These are phyloP conservation scores for Acanthornis magna DNA, from an alignment of 2,797 vertebrate species.

Conservation along the genomic window DNA sequence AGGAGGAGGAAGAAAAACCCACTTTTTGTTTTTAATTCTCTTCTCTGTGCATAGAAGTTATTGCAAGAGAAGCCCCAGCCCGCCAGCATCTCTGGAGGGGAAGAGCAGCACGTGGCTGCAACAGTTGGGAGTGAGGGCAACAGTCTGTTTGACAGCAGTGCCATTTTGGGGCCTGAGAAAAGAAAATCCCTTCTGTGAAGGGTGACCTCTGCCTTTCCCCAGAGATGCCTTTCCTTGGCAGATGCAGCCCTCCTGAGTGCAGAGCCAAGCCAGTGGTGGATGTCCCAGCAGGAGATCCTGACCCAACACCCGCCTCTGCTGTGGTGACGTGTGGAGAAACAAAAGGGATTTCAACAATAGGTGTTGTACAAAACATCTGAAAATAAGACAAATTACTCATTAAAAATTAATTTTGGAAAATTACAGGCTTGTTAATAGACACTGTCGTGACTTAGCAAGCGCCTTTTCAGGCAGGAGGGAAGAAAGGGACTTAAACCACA, in stretches of 20 bases:
- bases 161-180: not conserved
- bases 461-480: not conserved
- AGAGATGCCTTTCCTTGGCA: not conserved
- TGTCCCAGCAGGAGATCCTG: not conserved
- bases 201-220: not conserved
- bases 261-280: not conserved
- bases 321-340: not conserved
- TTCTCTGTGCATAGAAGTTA: not conserved
- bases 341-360: constrained; percentile 9
- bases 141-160: not conserved
- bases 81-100: rapidly evolving
- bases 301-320: not conserved
- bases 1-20: not conserved
- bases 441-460: not conserved
- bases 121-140: not conserved
- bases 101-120: rapidly evolving
- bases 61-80: rapidly evolving
- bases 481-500: not conserved
- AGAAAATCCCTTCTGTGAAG: not conserved
- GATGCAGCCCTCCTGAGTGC: not conserved
- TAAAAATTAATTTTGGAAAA: constrained; percentile 67
- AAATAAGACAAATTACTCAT: constrained; percentile 60
- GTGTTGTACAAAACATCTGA: constrained; percentile 20
- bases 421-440: constrained; percentile 35
- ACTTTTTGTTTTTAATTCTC: not conserved